Evolutionary conservation across 2,888 invertebrate genomes (phyloP).

Genomic region (Ypsolopha scabrella): DNA sequence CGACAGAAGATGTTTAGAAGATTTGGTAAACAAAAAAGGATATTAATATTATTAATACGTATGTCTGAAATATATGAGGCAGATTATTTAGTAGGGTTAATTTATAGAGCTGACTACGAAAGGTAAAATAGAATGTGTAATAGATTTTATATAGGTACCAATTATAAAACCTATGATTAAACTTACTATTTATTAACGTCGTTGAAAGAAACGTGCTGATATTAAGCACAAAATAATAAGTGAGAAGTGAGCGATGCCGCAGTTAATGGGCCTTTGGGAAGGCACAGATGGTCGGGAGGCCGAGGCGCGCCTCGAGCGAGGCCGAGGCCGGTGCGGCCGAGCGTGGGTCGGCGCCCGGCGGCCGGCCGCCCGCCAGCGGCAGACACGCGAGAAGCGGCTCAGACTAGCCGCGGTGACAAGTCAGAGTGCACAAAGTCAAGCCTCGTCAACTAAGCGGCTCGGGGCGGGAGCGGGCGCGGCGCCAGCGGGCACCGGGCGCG

Average conservation of each 20-base stretch:
- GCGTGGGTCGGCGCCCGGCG: conserved; percentile 20
- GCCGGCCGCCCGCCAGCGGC: conserved; percentile 10
- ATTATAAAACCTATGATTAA: conserved; percentile 1
- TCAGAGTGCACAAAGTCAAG: conserved; percentile 48
- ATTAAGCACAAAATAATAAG: conserved; percentile 1
- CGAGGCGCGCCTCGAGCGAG: conserved; percentile 13
- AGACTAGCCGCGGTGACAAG: conserved; percentile 54
- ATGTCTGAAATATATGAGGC: too few species aligned
- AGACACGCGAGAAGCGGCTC: conserved; percentile 53
- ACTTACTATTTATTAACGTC: conserved; percentile 46
- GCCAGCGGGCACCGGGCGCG: conserved; percentile 22
- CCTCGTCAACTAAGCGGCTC: conserved; percentile 44
- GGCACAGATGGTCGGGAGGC: conserved; percentile 8
- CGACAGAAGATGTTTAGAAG: too few species aligned
- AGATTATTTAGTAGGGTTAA: not conserved
- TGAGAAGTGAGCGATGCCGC: conserved; percentile 15
- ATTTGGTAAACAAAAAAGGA: too few species aligned
- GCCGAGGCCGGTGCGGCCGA: not conserved
- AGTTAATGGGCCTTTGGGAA: not conserved
- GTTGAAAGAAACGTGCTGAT: conserved; percentile 13
- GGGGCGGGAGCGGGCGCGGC: conserved; percentile 33
- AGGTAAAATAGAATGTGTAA: conserved; percentile 2
- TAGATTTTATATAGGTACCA: conserved; percentile 6
- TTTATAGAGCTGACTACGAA: not conserved
- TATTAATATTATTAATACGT: too few species aligned